These are phyloP conservation scores for Acromyrmex echinatior DNA, from an alignment of 1,140 invertebrate species.

Conservation along the genomic window DNA sequence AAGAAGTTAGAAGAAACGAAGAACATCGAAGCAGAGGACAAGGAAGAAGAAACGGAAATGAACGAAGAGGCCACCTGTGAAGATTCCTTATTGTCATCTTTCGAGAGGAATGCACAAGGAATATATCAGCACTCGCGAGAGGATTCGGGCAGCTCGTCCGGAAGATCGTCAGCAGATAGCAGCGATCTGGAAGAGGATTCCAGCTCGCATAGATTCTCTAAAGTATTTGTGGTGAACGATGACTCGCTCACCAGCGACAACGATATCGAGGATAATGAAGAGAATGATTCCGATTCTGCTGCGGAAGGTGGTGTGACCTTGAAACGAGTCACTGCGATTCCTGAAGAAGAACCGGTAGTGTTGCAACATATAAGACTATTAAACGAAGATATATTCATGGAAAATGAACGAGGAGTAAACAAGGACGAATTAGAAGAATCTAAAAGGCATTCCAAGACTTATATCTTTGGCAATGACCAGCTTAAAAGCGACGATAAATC, in stretches of 20 bases:
- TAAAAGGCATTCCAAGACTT: not conserved
- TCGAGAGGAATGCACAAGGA: slow-evolving; percentile 69
- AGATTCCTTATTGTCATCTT: slow-evolving; percentile 63
- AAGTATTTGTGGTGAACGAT: slow-evolving; percentile 92
- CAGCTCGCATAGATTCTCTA: slow-evolving; percentile 90
- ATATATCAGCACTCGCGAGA: slow-evolving; percentile 83
- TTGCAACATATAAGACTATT: slow-evolving; percentile 78
- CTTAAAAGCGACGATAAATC: not conserved
- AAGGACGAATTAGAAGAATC: not conserved
- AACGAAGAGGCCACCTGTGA: slow-evolving; percentile 37
- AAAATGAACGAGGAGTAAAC: slow-evolving; percentile 6
- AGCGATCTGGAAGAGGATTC: slow-evolving; percentile 89
- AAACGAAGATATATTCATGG: slow-evolving; percentile 76
- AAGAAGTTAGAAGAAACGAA: slow-evolving; percentile 41
- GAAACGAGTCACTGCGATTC: slow-evolving; percentile 74
- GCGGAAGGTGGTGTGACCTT: slow-evolving; percentile 74
- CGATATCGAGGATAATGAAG: slow-evolving; percentile 86
- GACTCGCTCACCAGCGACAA: slow-evolving; percentile 89
- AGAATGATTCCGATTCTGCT: slow-evolving; percentile 81
- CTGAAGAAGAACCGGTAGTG: slow-evolving; percentile 81
- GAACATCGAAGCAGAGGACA: not conserved
- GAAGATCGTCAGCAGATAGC: slow-evolving; percentile 88
- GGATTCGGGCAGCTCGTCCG: slow-evolving; percentile 86
- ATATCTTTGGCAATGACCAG: not conserved
- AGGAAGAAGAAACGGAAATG: slow-evolving; percentile 37